Evolutionary conservation across 2,113 vertebrate genomes (phyloP), one percentile per base, ranked within the genome.

Genomic region (Corapipo altera): DNA sequence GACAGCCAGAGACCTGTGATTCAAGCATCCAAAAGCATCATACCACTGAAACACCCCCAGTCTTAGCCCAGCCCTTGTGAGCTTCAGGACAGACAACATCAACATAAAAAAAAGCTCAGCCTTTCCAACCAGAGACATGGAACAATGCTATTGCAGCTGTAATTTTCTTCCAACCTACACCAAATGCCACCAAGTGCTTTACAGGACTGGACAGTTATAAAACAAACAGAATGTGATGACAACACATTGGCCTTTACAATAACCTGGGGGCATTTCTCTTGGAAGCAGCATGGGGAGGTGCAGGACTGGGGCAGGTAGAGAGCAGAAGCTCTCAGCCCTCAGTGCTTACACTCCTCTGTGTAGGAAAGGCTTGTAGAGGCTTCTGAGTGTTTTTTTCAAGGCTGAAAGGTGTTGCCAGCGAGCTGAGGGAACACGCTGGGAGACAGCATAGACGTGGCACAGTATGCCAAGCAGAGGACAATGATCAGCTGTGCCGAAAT

Each of bases 71-170:
- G 51, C 72, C 79, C 46, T 67, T 46, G 41, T 19, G 55, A 46
- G 51, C 88, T 69, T 39, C 85, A 64, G 91, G 55, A 91, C 69
- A 78, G 86, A 80, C 79, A 93, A 11, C 80, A 91, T 28, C 76
- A 78, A 71, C 65, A 71, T 5, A 77, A 96, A 95, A 78, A 94
- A 84, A 72, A 92, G 51, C 65, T 89, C 91, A 93, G 80, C 39
- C 48, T 89, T 89, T 91, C 64, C 64, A 76, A 92, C 51, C 76
- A 84, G 70, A 86, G 73, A 51, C 51, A 86, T 14, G 43, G 80
- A 84, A 13, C 44, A 51, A 32, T 26, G n/a, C 83, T 84, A 22
- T 71, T 81, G 67, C 79, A 94, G 22, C 82, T 83, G 71, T 74
- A 85, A 58, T 73, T 54, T 39, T 33, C 76, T 92, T 93, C 76